Percentiles rank a stretch among this genome's conserved stretches.
phyloP scores from a whole-genome alignment of 2,797 vertebrate species.

The Sebastes nivosus region DNA sequence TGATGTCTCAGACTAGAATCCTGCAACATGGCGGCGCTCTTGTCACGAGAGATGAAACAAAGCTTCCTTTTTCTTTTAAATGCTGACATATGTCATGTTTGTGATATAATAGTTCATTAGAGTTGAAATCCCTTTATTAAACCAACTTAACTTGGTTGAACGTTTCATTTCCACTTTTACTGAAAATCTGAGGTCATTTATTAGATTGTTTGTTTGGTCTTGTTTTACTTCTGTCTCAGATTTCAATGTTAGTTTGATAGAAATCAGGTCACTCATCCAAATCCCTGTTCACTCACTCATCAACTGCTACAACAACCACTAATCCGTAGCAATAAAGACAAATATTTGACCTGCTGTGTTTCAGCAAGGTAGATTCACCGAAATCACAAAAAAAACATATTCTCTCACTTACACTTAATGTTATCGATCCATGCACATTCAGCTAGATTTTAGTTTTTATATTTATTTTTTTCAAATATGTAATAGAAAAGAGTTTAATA shows the following conservation, averaged over 20 bases:
- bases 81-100: no score
- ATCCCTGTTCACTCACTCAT: not conserved
- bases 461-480: no score
- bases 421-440: not conserved
- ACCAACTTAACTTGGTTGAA: no score
- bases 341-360: not conserved
- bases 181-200: not conserved
- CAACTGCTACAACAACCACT: not conserved
- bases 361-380: not conserved
- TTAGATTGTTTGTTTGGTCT: slow-evolving; percentile 8
- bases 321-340: not conserved
- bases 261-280: slow-evolving; percentile 11
- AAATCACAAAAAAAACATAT: not conserved
- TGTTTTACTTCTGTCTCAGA: not conserved
- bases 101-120: no score
- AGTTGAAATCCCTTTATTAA: no score
- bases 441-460: no score
- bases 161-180: not conserved
- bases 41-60: no score
- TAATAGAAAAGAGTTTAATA: no score
- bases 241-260: not conserved
- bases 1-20: no score
- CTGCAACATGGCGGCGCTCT: no score
- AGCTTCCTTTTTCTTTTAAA: no score
- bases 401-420: not conserved